Conservation (phyloP, 2,797 vertebrate genomes). For the Cynopterus sphinx region DNA sequence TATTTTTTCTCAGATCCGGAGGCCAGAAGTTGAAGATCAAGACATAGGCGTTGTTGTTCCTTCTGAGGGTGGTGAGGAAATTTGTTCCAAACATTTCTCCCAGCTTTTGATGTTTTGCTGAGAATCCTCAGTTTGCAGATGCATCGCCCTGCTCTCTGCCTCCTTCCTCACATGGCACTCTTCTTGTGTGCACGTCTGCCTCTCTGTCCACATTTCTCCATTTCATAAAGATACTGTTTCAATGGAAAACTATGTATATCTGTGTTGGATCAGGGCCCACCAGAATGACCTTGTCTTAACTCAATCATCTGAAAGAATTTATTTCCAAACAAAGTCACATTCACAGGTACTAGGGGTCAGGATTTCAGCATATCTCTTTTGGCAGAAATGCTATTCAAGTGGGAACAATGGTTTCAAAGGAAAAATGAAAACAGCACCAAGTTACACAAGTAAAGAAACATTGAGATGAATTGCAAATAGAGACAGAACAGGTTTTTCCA, state of each 20-base stretch:
- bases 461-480: background rate
- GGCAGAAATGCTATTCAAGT: background rate
- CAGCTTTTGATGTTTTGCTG: background rate
- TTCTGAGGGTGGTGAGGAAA: background rate
- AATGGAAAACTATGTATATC: no score
- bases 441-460: background rate
- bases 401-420: background rate
- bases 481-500: background rate
- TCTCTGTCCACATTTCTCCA: background rate
- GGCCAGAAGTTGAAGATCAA: background rate
- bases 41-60: background rate
- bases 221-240: background rate
- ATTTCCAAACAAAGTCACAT: slow-evolving; percentile 10
- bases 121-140: background rate
- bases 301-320: background rate
- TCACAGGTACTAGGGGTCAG: background rate
- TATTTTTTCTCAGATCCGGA: background rate
- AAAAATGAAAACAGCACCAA: slow-evolving; percentile 3
- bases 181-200: background rate
- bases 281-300: background rate
- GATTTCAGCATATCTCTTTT: background rate
- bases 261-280: background rate
- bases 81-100: background rate
- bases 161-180: background rate
- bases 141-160: background rate